Base-by-base conservation (phyloP, 2,797 vertebrate genomes). In the Threskiornis aethiopicus region DNA sequence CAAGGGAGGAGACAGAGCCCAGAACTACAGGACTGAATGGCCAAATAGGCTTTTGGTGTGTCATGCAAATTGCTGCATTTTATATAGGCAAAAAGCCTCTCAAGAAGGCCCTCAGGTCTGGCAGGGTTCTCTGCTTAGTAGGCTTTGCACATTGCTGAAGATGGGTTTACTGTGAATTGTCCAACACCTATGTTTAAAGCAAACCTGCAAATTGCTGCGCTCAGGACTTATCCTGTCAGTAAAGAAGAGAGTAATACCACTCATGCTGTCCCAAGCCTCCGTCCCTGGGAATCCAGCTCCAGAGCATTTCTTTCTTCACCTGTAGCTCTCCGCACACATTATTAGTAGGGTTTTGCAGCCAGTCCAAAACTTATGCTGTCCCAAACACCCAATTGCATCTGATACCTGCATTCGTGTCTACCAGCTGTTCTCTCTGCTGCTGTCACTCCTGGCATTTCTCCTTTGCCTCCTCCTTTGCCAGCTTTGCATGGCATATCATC, bases 401-500 rank as follows among this genome's bases (percentile, higher is more conserved):
- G 76, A 44, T 97, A 99, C 99, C 99, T 98, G 98, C 97, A 55
- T 98, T 98, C 94, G 98, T 98, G 96, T 98, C 98, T 47, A 98
- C 98, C 31, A 98, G 89, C 57, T 99, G 97, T 31, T 94, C 98
- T 95, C 99, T 97, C 95, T 98, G 99, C 78, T 98, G 98, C 90
- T 98, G 97, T 94, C 99, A 98, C 94, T 99, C 99, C 86, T 98
- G 98, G 39, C 98, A 98, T 80, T 99, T 98, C 96, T 98, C 99
- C 95, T 99, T 98, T 5, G 98, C 99, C 93, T 99, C 99, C 93
- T 99, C 99, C 96, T 98, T 98, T 6, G 98, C 98, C 93, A 99
- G 96, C 93, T 98, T 98, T 80, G 98, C 99, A 93, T 25, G 86
- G 66, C 97, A 97, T 89, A 99, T 98, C 96, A 98, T 99, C 99